These are phyloP conservation scores for Eristalis pertinax DNA, from an alignment of 2,888 invertebrate species.

Conservation along the genomic window DNA sequence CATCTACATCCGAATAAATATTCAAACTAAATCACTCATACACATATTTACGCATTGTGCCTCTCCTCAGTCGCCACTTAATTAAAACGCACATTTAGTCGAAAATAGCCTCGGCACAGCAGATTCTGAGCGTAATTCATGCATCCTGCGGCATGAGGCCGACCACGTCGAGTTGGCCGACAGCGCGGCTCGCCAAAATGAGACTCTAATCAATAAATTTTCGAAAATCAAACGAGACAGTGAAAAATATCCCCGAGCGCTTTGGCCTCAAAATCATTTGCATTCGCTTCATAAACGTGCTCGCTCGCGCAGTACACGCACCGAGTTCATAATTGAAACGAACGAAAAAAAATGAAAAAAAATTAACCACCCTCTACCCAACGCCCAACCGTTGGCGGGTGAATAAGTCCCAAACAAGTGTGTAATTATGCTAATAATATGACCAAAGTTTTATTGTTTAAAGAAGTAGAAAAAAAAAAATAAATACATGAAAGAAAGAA, in stretches of 20 bases:
- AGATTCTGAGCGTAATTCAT: conserved; percentile 54
- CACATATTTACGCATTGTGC: conserved; percentile 12
- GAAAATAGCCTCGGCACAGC: conserved; percentile 51
- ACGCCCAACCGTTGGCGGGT: neutral
- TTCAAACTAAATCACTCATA: neutral
- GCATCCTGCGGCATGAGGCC: conserved; percentile 55
- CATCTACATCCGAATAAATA: neutral
- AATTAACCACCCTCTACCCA: neutral
- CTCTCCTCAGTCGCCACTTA: conserved; percentile 46
- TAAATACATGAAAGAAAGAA: neutral
- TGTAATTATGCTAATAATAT: conserved; percentile 70
- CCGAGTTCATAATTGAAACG: neutral
- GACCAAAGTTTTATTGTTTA: conserved; percentile 49
- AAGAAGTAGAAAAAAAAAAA: conserved; percentile 5
- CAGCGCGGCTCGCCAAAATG: conserved; percentile 42
- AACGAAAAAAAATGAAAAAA: conserved; percentile 11
- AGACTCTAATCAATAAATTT: conserved; percentile 63
- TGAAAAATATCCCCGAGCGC: conserved; percentile 54
- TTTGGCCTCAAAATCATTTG: conserved; percentile 60
- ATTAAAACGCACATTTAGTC: conserved; percentile 69
- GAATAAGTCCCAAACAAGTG: conserved; percentile 46
- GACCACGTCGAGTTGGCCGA: conserved; percentile 46
- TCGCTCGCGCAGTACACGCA: conserved; percentile 27
- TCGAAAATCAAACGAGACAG: conserved; percentile 33
- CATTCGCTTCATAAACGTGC: conserved; percentile 54